Evolutionary conservation across 2,113 vertebrate genomes (phyloP).

Genomic region (Hippocampus comes): DNA sequence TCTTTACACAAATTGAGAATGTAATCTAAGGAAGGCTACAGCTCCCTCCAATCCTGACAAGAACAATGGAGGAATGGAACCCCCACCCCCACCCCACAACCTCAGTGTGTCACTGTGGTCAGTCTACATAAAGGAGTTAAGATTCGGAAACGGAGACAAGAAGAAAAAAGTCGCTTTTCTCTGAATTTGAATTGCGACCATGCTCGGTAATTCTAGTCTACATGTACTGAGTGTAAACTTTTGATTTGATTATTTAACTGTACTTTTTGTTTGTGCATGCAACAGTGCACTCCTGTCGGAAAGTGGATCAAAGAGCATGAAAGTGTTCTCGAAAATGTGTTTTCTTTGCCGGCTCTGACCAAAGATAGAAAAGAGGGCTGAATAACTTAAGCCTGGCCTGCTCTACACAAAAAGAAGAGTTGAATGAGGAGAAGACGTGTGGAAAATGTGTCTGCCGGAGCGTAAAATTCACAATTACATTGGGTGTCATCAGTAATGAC

Average conservation of each 20-base stretch:
- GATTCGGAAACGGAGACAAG: not conserved
- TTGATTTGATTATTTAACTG: constrained; percentile 29
- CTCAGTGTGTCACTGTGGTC: too few species aligned
- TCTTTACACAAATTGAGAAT: not conserved
- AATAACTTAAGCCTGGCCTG: constrained; percentile 82
- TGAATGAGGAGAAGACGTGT: constrained; percentile 63
- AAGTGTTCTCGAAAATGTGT: constrained; percentile 7
- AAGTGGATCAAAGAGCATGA: not conserved
- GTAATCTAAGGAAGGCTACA: not conserved
- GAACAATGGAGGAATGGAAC: not conserved
- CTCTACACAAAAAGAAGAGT: constrained; percentile 57
- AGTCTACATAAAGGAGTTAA: not conserved
- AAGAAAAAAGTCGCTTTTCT: not conserved
- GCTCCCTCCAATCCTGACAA: not conserved
- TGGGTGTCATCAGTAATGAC: constrained; percentile 95
- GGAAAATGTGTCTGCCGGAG: constrained; percentile 87
- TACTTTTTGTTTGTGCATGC: not conserved
- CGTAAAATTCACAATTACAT: constrained; percentile 99
- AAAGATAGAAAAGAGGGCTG: constrained; percentile 59
- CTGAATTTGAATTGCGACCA: not conserved
- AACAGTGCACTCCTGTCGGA: not conserved
- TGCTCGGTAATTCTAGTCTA: not conserved
- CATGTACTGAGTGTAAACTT: constrained; percentile 23
- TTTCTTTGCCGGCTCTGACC: constrained; percentile 12
- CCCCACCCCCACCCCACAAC: too few species aligned